Conservation (phyloP, 2,888 invertebrate genomes). For the Amblyjoppa fuscipennis region DNA sequence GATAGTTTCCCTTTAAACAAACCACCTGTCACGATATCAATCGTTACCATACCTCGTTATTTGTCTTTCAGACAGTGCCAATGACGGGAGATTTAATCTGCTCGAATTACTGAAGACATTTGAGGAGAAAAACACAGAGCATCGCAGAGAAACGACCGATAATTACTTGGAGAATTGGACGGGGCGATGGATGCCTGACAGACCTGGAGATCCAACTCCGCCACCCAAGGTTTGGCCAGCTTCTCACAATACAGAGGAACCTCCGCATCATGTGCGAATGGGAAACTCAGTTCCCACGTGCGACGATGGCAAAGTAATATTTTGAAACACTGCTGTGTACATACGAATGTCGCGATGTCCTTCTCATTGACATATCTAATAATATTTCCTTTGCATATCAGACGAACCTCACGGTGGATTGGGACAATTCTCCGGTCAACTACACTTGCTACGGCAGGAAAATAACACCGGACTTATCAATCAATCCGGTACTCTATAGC, state of each 20-base stretch:
- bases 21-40: neutral
- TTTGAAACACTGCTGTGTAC: slow-evolving; percentile 56
- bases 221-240: slow-evolving; percentile 75
- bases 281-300: slow-evolving; percentile 86
- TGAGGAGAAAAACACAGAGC: slow-evolving; percentile 55
- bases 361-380: slow-evolving; percentile 74
- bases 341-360: neutral
- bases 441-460: slow-evolving; percentile 88
- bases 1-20: neutral
- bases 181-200: slow-evolving; percentile 84
- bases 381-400: slow-evolving; percentile 81
- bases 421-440: slow-evolving; percentile 87
- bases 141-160: slow-evolving; percentile 64
- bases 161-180: slow-evolving; percentile 80
- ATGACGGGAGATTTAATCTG: slow-evolving; percentile 64
- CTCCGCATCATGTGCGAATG: slow-evolving; percentile 86
- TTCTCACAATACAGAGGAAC: slow-evolving; percentile 4
- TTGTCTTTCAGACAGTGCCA: slow-evolving; percentile 56
- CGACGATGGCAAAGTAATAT: slow-evolving; percentile 89
- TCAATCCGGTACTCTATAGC: slow-evolving; percentile 86
- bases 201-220: slow-evolving; percentile 74
- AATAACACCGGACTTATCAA: slow-evolving; percentile 84
- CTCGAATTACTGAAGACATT: slow-evolving; percentile 61
- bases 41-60: neutral
- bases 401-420: slow-evolving; percentile 88